phyloP scores from a whole-genome alignment of 2,113 vertebrate genomes.

The Oryzias woworae region DNA sequence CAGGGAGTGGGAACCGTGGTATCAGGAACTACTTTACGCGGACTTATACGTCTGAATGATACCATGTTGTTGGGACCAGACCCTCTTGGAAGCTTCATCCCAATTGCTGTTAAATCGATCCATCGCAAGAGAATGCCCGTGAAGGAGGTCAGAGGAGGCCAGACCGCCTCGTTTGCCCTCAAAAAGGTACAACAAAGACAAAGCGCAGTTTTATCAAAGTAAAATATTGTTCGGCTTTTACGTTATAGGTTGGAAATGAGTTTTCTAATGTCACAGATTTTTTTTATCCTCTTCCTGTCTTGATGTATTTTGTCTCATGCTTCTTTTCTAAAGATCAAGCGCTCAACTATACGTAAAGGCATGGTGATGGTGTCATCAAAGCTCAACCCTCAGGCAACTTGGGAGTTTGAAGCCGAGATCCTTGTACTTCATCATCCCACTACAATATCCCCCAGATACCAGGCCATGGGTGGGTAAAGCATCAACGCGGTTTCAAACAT shows the following conservation, averaged over 20 bases:
- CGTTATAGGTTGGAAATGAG: not conserved
- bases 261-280: not conserved
- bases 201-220: not conserved
- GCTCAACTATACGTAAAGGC: constrained; percentile 95
- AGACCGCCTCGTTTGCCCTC: constrained; percentile 96
- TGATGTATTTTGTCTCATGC: not conserved
- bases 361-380: constrained; percentile 99
- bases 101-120: constrained; percentile 97
- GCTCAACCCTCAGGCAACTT: constrained; percentile 93
- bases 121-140: constrained; percentile 98
- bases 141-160: constrained; percentile 95
- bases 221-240: not conserved
- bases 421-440: constrained; percentile 96
- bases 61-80: constrained; percentile 93
- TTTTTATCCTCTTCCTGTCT: not conserved
- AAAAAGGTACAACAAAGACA: constrained; percentile 84
- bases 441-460: constrained; percentile 95
- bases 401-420: constrained; percentile 99
- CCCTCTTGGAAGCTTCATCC: constrained; percentile 91
- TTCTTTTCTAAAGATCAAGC: constrained; percentile 85
- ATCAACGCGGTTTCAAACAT: no score
- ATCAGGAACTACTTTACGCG: constrained; percentile 93
- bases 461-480: constrained; percentile 90
- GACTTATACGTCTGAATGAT: constrained; percentile 94
- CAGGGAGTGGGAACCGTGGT: constrained; percentile 98